A percentile compares a stretch with the other conserved stretches of the same genome.
These are phyloP conservation scores for Monomorium pharaonis DNA, from an alignment of 1,140 invertebrate species.

Conservation along the genomic window DNA sequence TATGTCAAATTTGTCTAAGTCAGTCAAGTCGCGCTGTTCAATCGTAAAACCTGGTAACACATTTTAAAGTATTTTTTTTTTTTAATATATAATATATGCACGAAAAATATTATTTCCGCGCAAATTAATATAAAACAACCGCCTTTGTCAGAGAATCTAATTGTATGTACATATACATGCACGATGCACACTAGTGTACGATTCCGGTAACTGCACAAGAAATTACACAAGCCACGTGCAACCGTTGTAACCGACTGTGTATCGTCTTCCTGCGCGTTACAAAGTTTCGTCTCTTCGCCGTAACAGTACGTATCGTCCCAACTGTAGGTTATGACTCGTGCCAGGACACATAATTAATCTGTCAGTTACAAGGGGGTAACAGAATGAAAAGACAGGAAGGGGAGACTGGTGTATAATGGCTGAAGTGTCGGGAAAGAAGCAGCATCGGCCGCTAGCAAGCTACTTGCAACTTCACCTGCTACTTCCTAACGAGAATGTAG, in stretches of 20 bases:
- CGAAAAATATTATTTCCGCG: neutral
- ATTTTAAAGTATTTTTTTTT: neutral
- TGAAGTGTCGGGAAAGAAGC: slow-evolving; percentile 51
- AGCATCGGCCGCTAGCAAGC: slow-evolving; percentile 42
- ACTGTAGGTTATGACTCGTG: slow-evolving; percentile 36
- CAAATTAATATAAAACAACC: slow-evolving; percentile 9
- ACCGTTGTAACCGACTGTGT: slow-evolving; percentile 43
- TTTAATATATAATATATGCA: neutral
- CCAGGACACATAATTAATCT: slow-evolving; percentile 75
- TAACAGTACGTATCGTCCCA: slow-evolving; percentile 51
- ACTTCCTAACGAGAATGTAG: slow-evolving; percentile 33
- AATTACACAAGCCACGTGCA: slow-evolving; percentile 56
- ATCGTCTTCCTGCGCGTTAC: slow-evolving; percentile 38
- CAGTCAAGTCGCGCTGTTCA: neutral
- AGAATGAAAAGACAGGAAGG: slow-evolving; percentile 44
- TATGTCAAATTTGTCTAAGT: neutral
- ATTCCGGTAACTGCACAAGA: slow-evolving; percentile 41
- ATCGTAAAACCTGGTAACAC: neutral
- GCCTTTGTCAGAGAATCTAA: neutral
- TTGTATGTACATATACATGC: slow-evolving; percentile 4
- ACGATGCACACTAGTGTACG: neutral
- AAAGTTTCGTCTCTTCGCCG: slow-evolving; percentile 39
- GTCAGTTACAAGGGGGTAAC: slow-evolving; percentile 64
- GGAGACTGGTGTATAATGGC: slow-evolving; percentile 38
- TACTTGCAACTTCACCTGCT: slow-evolving; percentile 46